phyloP scores from a whole-genome alignment of 2,888 invertebrate genomes.

The Pristionchus entomophagus region DNA sequence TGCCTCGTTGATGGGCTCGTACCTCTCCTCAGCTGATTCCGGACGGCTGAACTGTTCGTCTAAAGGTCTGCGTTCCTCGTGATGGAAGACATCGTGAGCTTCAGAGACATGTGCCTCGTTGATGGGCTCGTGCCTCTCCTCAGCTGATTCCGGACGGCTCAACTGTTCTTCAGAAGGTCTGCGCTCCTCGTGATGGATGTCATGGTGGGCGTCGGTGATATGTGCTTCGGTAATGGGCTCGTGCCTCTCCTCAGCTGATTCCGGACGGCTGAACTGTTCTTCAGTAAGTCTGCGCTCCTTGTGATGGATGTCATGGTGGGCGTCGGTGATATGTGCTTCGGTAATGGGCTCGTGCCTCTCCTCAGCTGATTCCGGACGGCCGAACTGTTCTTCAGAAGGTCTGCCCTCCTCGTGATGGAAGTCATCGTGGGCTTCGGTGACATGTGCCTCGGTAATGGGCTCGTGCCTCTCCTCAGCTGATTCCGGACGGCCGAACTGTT shows the following conservation, averaged over 20 bases:
- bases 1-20: background rate
- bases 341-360: background rate
- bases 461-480: constrained; percentile 36
- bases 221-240: constrained; percentile 3
- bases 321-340: constrained; percentile 15
- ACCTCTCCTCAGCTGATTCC: too few species aligned
- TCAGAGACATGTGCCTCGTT: background rate
- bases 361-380: background rate
- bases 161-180: background rate
- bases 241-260: background rate
- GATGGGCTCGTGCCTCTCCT: background rate
- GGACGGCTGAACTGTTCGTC: background rate
- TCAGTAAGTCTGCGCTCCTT: constrained; percentile 13
- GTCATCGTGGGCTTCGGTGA: constrained; percentile 10
- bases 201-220: background rate
- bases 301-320: background rate
- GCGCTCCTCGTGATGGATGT: constrained; percentile 20
- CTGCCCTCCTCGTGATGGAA: constrained; percentile 17
- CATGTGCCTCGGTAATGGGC: constrained; percentile 33
- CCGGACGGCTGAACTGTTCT: background rate
- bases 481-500: background rate
- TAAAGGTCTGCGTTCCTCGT: too few species aligned
- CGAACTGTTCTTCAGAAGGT: background rate
- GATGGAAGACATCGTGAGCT: background rate
- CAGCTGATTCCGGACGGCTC: background rate